A percentile compares a stretch with the other conserved stretches of the same genome.
Evolutionary conservation across 2,113 vertebrate species (phyloP).

Genomic region (Amphilophus citrinellus): DNA sequence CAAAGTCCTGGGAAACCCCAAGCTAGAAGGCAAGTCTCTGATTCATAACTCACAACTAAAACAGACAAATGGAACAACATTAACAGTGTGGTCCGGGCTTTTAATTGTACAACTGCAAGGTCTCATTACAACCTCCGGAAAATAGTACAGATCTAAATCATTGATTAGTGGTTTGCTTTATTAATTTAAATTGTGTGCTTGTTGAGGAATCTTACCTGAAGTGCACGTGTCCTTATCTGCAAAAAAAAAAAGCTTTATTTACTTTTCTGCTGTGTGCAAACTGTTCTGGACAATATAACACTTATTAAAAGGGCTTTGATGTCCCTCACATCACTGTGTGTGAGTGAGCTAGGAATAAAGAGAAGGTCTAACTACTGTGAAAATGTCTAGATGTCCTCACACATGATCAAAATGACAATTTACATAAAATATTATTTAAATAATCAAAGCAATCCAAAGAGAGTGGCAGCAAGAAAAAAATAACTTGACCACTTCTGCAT

Average conservation of each 20-base stretch:
- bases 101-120: neutral
- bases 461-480: neutral
- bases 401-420: neutral
- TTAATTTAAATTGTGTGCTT: neutral
- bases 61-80: neutral
- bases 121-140: neutral
- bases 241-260: neutral
- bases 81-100: neutral
- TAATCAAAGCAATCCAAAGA: neutral
- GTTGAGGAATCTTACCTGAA: neutral
- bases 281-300: neutral
- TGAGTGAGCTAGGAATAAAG: neutral
- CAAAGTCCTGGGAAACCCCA: conserved; percentile 93
- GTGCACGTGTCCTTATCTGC: neutral
- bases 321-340: neutral
- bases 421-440: neutral
- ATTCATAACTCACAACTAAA: neutral
- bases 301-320: neutral
- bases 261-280: neutral
- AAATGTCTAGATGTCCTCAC: neutral
- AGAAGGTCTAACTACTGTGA: neutral
- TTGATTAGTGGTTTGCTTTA: neutral
- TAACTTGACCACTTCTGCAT: neutral
- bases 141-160: too few relatives aligned
- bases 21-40: conserved; percentile 83